Evolutionary conservation across 2,888 invertebrate genomes (phyloP).

Genomic region (Hyalella azteca): DNA sequence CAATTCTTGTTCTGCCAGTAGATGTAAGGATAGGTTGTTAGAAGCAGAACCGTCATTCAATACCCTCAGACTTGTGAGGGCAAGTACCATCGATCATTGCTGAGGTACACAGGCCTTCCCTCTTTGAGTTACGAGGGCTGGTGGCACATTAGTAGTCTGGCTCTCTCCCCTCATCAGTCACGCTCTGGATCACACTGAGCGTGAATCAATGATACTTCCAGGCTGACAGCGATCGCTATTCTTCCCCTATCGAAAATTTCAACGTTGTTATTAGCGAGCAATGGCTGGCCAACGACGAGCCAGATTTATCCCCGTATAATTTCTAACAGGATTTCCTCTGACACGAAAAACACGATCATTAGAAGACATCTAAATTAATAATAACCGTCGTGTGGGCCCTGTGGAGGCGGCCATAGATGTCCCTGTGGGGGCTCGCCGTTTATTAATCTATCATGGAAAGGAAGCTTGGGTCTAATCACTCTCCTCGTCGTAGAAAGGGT

Average conservation of each 20-base stretch:
- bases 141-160: constrained; percentile 3
- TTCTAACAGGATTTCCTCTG: too few species aligned
- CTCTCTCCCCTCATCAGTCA: neutral
- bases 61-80: too few species aligned
- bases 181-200: neutral
- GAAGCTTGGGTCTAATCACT: constrained; percentile 15
- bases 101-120: too few species aligned
- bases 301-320: too few species aligned
- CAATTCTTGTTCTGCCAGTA: too few species aligned
- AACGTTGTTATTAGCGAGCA: too few species aligned
- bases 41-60: too few species aligned
- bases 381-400: neutral
- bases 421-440: neutral
- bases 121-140: neutral
- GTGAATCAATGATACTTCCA: constrained; percentile 9
- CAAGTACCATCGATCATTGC: too few species aligned
- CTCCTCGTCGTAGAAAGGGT: constrained; percentile 2
- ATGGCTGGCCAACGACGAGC: too few species aligned
- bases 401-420: neutral
- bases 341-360: constrained; percentile 24
- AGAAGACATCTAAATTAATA: constrained; percentile 31
- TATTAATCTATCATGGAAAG: constrained; percentile 29
- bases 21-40: too few species aligned
- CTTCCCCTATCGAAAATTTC: too few species aligned
- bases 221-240: too few species aligned